phyloP scores from a whole-genome alignment of 2,888 invertebrate species.

The Chrysodeixis includens region DNA sequence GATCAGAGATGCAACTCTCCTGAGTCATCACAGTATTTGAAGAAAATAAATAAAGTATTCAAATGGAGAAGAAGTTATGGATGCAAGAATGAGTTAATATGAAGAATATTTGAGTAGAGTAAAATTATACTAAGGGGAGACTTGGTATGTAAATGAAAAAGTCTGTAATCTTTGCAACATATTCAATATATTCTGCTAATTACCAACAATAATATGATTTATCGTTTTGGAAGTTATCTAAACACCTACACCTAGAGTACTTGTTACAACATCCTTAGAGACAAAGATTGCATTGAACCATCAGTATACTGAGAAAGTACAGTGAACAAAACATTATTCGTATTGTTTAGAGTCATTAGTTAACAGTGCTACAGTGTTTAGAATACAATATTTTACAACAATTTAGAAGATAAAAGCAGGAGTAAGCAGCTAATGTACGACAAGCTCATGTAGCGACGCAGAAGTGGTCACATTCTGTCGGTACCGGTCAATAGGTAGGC shows the following conservation, averaged over 20 bases:
- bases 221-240: constrained; percentile 65
- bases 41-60: constrained; percentile 65
- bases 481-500: background rate
- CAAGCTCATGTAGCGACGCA: constrained; percentile 39
- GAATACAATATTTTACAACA: constrained; percentile 81
- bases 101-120: constrained; percentile 70
- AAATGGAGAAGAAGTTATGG: constrained; percentile 73
- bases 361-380: constrained; percentile 84
- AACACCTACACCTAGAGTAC: constrained; percentile 76
- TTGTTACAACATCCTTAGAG: constrained; percentile 77
- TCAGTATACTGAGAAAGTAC: constrained; percentile 81
- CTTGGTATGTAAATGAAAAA: constrained; percentile 82
- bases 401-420: constrained; percentile 82
- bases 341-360: constrained; percentile 78
- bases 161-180: constrained; percentile 84
- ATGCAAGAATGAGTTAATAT: constrained; percentile 77
- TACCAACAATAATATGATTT: constrained; percentile 78
- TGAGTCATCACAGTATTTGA: constrained; percentile 88
- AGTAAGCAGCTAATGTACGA: constrained; percentile 79
- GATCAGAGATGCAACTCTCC: constrained; percentile 74
- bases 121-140: constrained; percentile 67
- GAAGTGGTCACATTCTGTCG: constrained; percentile 3
- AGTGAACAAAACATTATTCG: constrained; percentile 81
- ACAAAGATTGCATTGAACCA: constrained; percentile 89
- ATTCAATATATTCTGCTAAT: constrained; percentile 87